These are phyloP conservation scores for Zhengitettix transpicula DNA, from an alignment of 2,888 invertebrate species.

Conservation along the genomic window DNA sequence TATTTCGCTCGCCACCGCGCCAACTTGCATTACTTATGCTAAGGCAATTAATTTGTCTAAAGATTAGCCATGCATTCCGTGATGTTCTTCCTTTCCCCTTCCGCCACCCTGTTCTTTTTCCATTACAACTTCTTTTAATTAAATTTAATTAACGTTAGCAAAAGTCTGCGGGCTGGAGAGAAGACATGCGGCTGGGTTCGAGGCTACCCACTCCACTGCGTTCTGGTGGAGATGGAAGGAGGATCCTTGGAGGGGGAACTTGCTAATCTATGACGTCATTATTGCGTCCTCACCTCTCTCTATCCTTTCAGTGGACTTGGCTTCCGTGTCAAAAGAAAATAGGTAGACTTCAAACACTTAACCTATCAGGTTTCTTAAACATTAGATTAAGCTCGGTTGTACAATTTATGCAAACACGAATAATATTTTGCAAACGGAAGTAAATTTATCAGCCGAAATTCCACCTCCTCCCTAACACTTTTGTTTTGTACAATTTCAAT, in stretches of 20 bases:
- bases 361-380: too few relatives aligned
- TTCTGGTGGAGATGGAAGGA: not conserved
- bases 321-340: too few relatives aligned
- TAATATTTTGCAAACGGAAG: too few relatives aligned
- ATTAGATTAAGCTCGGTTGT: too few relatives aligned
- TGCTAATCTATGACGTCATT: not conserved
- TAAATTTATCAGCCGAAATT: too few relatives aligned
- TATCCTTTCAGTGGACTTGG: too few relatives aligned
- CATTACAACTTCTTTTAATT: slow-evolving; percentile 29
- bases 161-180: slow-evolving; percentile 22
- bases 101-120: slow-evolving; percentile 7
- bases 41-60: slow-evolving; percentile 31
- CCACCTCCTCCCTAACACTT: too few relatives aligned
- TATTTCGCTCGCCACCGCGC: too few relatives aligned
- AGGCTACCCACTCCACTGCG: not conserved
- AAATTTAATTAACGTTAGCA: slow-evolving; percentile 33
- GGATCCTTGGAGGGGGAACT: slow-evolving; percentile 9
- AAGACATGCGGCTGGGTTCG: not conserved
- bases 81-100: slow-evolving; percentile 17
- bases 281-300: not conserved
- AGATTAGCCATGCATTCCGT: slow-evolving; percentile 27
- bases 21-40: slow-evolving; percentile 23
- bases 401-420: too few relatives aligned
- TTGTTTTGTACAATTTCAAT: too few relatives aligned
- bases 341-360: too few relatives aligned